Conservation (phyloP, 2,888 invertebrate genomes). For the Habroteleia sp. region DNA sequence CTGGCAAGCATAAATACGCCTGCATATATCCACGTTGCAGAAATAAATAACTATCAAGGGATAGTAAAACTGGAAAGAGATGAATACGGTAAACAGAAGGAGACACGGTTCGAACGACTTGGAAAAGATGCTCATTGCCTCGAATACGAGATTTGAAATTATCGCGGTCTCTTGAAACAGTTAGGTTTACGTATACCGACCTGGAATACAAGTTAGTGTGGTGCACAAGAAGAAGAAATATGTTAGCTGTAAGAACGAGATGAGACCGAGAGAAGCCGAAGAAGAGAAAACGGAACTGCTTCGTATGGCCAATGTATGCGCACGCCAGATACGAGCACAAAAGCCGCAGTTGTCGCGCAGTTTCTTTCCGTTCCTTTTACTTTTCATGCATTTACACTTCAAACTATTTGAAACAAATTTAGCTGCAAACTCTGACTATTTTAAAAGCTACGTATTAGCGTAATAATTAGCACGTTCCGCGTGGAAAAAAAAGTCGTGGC, state of each 20-base stretch:
- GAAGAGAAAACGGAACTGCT: constrained; percentile 77
- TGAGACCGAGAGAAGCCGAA: constrained; percentile 64
- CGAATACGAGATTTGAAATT: constrained; percentile 74
- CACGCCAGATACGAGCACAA: constrained; percentile 73
- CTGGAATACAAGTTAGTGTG: constrained; percentile 52
- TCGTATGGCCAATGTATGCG: constrained; percentile 74
- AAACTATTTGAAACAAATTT: constrained; percentile 14
- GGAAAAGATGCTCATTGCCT: constrained; percentile 66
- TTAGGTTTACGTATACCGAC: constrained; percentile 73
- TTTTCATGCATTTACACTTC: constrained; percentile 66
- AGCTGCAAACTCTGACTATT: constrained; percentile 5
- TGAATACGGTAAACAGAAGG: constrained; percentile 58
- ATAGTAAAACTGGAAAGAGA: constrained; percentile 59
- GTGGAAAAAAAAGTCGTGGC: no score
- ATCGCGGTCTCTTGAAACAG: constrained; percentile 75
- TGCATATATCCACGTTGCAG: constrained; percentile 40
- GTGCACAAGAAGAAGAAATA: constrained; percentile 38
- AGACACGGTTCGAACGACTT: constrained; percentile 54
- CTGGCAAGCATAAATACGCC: constrained; percentile 46
- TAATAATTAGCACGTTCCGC: no score
- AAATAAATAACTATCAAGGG: constrained; percentile 60
- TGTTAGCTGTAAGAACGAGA: constrained; percentile 30
- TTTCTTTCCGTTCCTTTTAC: constrained; percentile 62
- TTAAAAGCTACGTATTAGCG: constrained; percentile 7
- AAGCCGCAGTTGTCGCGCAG: constrained; percentile 58